Evolutionary conservation across 2,113 vertebrate species (phyloP).

Genomic region (Ursus arctos): DNA sequence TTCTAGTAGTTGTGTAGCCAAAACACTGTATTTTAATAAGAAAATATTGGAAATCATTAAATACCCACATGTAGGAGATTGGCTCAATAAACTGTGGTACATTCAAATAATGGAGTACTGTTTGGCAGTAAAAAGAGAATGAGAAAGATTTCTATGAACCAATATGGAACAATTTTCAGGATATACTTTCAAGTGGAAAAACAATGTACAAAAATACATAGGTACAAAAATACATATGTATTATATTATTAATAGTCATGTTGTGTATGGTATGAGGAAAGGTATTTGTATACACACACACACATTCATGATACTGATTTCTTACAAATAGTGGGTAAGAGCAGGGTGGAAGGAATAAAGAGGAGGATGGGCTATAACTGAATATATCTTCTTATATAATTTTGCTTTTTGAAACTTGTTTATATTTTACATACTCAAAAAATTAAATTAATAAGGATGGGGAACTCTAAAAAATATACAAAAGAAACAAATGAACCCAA

Average conservation of each 20-base stretch:
- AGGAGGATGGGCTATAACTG: not conserved
- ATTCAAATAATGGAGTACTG: not conserved
- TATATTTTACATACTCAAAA: slow-evolving; percentile 44
- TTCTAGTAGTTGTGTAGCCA: not conserved
- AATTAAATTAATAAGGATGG: not conserved
- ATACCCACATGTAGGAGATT: not conserved
- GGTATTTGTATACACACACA: not conserved
- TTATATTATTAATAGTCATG: not conserved
- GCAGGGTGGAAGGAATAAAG: not conserved
- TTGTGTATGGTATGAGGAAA: slow-evolving; percentile 1
- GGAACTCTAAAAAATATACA: not conserved
- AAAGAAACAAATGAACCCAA: not conserved
- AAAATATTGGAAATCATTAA: slow-evolving; percentile 43
- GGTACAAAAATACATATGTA: not conserved
- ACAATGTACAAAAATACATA: not conserved
- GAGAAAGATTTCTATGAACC: not conserved
- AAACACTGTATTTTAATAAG: slow-evolving; percentile 29
- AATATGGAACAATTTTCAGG: slow-evolving; percentile 8
- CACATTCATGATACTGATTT: not conserved
- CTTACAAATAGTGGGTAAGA: not conserved
- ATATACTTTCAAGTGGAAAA: slow-evolving; percentile 35
- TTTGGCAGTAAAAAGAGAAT: slow-evolving; percentile 21
- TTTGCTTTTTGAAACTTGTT: slow-evolving; percentile 13
- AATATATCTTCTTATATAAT: not conserved
- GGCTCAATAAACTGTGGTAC: not conserved